A percentile compares a stretch with the other conserved stretches of the same genome.
Conservation (phyloP, 2,113 vertebrate genomes). For the Puntigrus tetrazona region DNA sequence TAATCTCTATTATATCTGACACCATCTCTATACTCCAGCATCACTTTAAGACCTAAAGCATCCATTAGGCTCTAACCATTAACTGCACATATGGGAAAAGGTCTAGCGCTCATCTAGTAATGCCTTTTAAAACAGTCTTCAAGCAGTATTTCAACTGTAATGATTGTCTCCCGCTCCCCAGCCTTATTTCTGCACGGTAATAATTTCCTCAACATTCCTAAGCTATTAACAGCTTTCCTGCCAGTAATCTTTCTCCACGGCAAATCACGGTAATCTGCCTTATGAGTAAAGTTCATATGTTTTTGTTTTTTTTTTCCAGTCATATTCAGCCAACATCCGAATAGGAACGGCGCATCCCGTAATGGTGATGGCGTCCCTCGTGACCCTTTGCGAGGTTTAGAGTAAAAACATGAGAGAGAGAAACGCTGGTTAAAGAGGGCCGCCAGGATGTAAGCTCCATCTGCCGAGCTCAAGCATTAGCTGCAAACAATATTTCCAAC, state of each 20-base stretch:
- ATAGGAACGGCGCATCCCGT: not conserved
- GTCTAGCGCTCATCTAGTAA: not conserved
- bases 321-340: not conserved
- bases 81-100: slow-evolving; percentile 2
- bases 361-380: not conserved
- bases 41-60: slow-evolving; percentile 17
- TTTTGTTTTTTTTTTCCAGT: slow-evolving; percentile 11
- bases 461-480: slow-evolving; percentile 17
- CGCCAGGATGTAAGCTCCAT: slow-evolving; percentile 16
- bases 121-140: slow-evolving; percentile 8
- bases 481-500: slow-evolving; percentile 22
- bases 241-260: not conserved
- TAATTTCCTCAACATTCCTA: not conserved
- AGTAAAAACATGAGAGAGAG: slow-evolving; percentile 19
- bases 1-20: slow-evolving; percentile 16
- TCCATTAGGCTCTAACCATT: slow-evolving; percentile 1
- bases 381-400: not conserved
- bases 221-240: not conserved
- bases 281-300: slow-evolving; percentile 4
- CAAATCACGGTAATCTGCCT: slow-evolving; percentile 7
- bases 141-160: not conserved
- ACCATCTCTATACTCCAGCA: not conserved
- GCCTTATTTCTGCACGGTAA: not conserved
- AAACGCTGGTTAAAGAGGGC: not conserved
- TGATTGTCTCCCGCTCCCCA: not conserved